Conservation (phyloP, 1,140 invertebrate species). For the Drosophila murphyi region DNA sequence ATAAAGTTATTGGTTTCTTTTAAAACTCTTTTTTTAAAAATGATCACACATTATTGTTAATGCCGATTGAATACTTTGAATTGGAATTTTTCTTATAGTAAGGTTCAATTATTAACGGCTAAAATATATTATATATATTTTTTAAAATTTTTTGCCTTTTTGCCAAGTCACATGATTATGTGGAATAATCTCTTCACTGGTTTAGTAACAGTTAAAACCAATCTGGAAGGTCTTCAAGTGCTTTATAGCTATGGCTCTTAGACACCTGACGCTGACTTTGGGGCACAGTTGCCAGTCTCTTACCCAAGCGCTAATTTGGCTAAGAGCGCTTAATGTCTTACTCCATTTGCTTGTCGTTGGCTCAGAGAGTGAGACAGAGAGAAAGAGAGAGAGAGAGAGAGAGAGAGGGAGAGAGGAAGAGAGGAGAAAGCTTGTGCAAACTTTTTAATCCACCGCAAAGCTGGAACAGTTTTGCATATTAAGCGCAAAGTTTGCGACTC, state of each 20-base stretch:
- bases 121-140: background rate
- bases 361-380: background rate
- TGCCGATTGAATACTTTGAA: too few species aligned
- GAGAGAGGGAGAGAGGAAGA: background rate
- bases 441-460: constrained; percentile 78
- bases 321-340: constrained; percentile 70
- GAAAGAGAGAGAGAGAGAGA: background rate
- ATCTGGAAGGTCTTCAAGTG: background rate
- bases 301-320: constrained; percentile 54
- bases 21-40: background rate
- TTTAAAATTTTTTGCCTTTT: too few species aligned
- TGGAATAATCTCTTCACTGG: too few species aligned
- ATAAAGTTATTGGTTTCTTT: constrained; percentile 28
- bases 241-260: background rate
- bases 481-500: constrained; percentile 71
- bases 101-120: background rate
- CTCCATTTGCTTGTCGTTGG: constrained; percentile 59
- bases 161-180: too few species aligned
- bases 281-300: constrained; percentile 40
- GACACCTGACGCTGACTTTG: constrained; percentile 15
- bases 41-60: too few species aligned
- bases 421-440: constrained; percentile 50
- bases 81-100: too few species aligned
- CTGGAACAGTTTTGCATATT: constrained; percentile 74
- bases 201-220: background rate